phyloP scores from a whole-genome alignment of 2,797 vertebrate genomes.

The Staurois parvus region DNA sequence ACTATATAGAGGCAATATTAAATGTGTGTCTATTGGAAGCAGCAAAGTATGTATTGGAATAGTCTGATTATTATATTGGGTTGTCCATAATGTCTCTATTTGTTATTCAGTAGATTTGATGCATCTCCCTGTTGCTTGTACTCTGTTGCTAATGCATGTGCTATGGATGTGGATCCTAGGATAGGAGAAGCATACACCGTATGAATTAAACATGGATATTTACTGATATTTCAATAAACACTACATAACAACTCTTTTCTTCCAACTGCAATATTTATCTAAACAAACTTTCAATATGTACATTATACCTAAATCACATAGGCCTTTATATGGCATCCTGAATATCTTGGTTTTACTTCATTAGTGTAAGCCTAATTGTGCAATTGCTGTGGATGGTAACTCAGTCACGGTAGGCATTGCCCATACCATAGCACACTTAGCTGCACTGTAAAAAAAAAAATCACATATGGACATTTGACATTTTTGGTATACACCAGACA shows the following conservation, averaged over 20 bases:
- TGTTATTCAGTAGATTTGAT: background rate
- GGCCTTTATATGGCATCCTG: background rate
- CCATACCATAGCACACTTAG: background rate
- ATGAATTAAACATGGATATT: constrained; percentile 9
- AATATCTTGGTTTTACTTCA: background rate
- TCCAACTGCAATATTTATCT: background rate
- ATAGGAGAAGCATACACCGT: background rate
- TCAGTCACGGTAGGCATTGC: constrained; percentile 4
- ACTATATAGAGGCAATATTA: too few relatives aligned
- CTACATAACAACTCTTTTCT: background rate
- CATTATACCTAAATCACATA: background rate
- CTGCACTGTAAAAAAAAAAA: constrained; percentile 3
- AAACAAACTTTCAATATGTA: background rate
- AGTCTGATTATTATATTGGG: background rate
- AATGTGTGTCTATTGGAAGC: background rate
- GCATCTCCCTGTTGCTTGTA: constrained; percentile 29
- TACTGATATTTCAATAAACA: background rate
- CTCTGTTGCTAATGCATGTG: constrained; percentile 6
- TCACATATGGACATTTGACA: background rate
- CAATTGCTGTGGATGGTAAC: background rate
- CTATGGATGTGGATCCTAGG: constrained; percentile 1
- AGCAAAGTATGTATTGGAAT: background rate
- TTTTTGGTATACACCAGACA: background rate
- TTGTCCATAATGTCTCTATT: background rate
- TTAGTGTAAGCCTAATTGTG: too few relatives aligned